phyloP scores from a whole-genome alignment of 2,888 invertebrate species.

The Pterobdella sp. region DNA sequence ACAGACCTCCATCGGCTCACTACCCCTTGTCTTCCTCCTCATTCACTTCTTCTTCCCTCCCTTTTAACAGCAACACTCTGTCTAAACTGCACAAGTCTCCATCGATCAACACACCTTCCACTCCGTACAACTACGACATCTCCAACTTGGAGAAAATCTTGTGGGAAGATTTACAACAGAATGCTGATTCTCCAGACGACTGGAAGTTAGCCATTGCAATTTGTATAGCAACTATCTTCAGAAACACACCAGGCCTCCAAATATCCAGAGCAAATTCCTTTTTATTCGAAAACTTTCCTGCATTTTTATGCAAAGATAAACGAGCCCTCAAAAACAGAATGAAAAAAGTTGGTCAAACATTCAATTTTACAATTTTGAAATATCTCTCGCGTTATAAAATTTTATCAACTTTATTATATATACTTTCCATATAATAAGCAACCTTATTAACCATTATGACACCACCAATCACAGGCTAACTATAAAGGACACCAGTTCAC shows the following conservation, averaged over 20 bases:
- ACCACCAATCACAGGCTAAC: conserved; percentile 27
- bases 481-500: conserved; percentile 82
- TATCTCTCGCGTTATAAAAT: background rate
- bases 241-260: conserved; percentile 64
- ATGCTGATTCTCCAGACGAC: background rate
- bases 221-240: conserved; percentile 71
- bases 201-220: conserved; percentile 60
- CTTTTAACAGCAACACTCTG: conserved; percentile 6
- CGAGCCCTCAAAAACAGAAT: conserved; percentile 48
- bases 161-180: conserved; percentile 17
- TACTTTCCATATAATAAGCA: background rate
- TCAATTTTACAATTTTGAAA: background rate
- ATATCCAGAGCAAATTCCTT: conserved; percentile 43
- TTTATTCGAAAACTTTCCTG: conserved; percentile 66
- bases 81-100: background rate
- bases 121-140: conserved; percentile 3
- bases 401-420: background rate
- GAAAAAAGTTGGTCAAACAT: conserved; percentile 23
- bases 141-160: conserved; percentile 23
- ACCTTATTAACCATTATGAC: background rate
- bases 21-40: background rate
- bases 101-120: background rate
- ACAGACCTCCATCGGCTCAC: background rate
- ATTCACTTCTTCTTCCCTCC: conserved; percentile 12
- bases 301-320: conserved; percentile 77